These are phyloP conservation scores for Kryptolebias marmoratus DNA, from an alignment of 2,113 vertebrate genomes.

Conservation along the genomic window DNA sequence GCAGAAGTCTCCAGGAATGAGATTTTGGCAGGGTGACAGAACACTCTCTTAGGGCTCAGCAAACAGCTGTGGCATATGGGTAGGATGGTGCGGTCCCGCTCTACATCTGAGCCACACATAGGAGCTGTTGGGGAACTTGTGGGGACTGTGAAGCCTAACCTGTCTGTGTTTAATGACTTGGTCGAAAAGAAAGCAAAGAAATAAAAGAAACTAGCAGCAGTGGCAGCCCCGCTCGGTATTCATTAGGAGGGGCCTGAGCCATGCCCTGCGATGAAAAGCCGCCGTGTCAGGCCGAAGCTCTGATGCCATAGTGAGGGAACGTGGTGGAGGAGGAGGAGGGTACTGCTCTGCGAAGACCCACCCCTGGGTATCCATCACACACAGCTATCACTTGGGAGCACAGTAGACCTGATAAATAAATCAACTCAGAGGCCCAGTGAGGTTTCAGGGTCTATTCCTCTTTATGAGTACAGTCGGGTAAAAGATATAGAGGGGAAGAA, in stretches of 20 bases:
- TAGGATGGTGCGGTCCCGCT: conserved; percentile 45
- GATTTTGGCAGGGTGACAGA: conserved; percentile 72
- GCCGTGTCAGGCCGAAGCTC: conserved; percentile 61
- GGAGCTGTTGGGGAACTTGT: conserved; percentile 7
- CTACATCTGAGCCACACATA: conserved; percentile 19
- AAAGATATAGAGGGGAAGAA: conserved; percentile 51
- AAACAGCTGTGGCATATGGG: conserved; percentile 77
- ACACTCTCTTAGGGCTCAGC: conserved; percentile 68
- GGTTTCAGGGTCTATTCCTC: conserved; percentile 80
- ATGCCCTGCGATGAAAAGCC: conserved; percentile 72
- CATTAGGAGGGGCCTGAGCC: conserved; percentile 66
- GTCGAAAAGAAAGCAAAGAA: conserved; percentile 33
- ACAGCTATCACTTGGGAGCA: conserved; percentile 75
- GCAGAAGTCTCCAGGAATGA: conserved; percentile 47
- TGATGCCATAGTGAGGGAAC: conserved; percentile 60
- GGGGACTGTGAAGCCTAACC: conserved; percentile 49
- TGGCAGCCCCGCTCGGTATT: conserved; percentile 52
- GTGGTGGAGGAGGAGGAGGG: conserved; percentile 2
- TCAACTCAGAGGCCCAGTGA: conserved; percentile 83
- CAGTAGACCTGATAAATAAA: conserved; percentile 84
- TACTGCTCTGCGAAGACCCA: conserved; percentile 66
- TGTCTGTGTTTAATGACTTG: conserved; percentile 52
- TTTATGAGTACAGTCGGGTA: conserved; percentile 72
- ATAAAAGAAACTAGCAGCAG: conserved; percentile 13
- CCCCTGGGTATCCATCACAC: conserved; percentile 81